Conservation (phyloP, 2,113 vertebrate species). For the Cephalophus harveyi region DNA sequence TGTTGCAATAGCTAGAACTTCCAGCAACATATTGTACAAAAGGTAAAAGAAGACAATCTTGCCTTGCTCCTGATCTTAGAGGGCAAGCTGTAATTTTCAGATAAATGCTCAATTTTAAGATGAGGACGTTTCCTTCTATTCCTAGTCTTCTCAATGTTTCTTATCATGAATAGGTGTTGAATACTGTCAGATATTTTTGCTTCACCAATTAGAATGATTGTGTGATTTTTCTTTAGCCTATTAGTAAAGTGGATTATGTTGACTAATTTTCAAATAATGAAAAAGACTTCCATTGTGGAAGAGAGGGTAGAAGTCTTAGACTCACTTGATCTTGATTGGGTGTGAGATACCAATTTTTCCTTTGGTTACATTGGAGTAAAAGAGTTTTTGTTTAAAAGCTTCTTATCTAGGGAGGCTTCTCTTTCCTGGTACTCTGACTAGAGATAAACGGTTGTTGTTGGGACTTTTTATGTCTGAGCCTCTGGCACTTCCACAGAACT, state of each 20-base stretch:
- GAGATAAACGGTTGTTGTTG: neutral
- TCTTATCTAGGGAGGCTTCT: neutral
- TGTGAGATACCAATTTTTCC: neutral
- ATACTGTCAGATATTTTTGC: neutral
- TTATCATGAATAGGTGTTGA: neutral
- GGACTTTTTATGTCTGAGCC: neutral
- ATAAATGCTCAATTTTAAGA: neutral
- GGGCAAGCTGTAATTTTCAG: neutral
- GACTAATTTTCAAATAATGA: neutral
- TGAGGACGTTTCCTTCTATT: neutral
- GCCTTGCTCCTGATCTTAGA: neutral
- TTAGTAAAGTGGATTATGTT: neutral
- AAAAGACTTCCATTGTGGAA: neutral
- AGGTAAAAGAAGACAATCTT: neutral
- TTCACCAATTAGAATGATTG: neutral
- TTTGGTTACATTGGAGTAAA: neutral
- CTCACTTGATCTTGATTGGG: neutral
- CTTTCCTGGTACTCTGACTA: neutral
- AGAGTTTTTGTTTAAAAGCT: neutral
- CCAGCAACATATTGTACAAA: neutral
- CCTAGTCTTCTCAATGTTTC: neutral
- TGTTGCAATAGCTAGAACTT: neutral
- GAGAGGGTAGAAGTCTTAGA: neutral
- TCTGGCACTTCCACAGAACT: neutral
- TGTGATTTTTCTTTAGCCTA: neutral